A percentile compares a stretch with the other conserved stretches of the same genome.
Conservation (phyloP, 2,888 invertebrate genomes). For the Eupithecia inturbata region DNA sequence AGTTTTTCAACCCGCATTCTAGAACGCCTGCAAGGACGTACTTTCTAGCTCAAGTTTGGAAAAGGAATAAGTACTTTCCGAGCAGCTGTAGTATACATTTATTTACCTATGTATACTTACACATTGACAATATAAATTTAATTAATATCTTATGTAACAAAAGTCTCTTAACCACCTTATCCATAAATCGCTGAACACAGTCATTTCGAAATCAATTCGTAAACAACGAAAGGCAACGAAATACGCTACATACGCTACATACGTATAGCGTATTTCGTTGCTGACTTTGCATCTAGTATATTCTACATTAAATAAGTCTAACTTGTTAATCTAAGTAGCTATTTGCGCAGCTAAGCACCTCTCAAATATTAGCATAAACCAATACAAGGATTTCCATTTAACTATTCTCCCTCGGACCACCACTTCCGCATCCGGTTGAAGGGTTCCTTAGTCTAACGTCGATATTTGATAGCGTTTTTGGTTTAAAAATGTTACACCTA, state of each 20-base stretch:
- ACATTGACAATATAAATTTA: no score
- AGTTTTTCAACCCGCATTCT: no score
- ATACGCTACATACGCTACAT: no score
- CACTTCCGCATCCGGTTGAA: neutral
- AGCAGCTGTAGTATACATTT: no score
- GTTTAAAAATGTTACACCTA: neutral
- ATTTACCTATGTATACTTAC: no score
- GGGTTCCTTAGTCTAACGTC: neutral
- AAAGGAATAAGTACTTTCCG: no score
- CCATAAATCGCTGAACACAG: neutral
- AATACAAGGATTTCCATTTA: constrained; percentile 42
- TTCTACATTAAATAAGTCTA: neutral
- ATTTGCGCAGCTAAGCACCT: neutral
- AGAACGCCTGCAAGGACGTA: no score
- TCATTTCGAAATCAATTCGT: neutral
- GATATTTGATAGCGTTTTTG: neutral
- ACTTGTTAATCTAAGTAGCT: constrained; percentile 4
- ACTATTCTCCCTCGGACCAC: constrained; percentile 10
- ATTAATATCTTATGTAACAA: neutral
- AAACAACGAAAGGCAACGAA: no score
- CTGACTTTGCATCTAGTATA: neutral
- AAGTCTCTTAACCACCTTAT: neutral
- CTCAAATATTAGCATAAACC: constrained; percentile 37
- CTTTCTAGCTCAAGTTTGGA: no score
- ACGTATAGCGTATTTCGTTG: neutral